phyloP scores from a whole-genome alignment of 1,140 invertebrate genomes.

The Nasonia giraulti region DNA sequence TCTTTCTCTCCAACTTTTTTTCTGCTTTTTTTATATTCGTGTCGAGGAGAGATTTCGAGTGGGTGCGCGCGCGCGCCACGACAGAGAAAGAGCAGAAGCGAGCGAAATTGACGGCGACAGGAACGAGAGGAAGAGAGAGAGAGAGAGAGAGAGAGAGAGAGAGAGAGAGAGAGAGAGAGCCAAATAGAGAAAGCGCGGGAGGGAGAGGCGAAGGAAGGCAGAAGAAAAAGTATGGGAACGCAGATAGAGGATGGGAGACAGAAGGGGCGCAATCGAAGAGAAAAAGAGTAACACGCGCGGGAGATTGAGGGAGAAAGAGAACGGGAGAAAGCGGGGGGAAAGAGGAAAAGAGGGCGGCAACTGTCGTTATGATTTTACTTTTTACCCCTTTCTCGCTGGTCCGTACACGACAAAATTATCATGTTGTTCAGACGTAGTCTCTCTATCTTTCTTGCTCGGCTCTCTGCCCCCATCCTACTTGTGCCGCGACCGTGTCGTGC shows the following conservation, averaged over 20 bases:
- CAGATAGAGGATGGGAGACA: slow-evolving; percentile 21
- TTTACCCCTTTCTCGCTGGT: slow-evolving; percentile 19
- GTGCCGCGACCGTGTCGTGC: slow-evolving; percentile 8
- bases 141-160: neutral
- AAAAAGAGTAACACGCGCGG: neutral
- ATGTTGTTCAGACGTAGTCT: slow-evolving; percentile 21
- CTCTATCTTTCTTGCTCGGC: neutral
- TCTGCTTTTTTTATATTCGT: slow-evolving; percentile 37
- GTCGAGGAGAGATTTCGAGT: slow-evolving; percentile 45
- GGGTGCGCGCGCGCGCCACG: slow-evolving; percentile 13
- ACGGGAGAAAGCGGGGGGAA: slow-evolving; percentile 4
- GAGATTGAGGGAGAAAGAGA: slow-evolving; percentile 8
- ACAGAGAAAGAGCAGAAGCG: slow-evolving; percentile 23
- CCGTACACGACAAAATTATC: slow-evolving; percentile 41
- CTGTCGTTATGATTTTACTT: slow-evolving; percentile 40
- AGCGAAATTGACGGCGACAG: slow-evolving; percentile 33
- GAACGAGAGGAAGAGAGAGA: neutral
- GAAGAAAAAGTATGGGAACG: slow-evolving; percentile 20
- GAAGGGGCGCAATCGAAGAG: slow-evolving; percentile 40
- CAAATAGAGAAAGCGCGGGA: neutral
- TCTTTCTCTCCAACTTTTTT: slow-evolving; percentile 22
- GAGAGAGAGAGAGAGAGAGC: neutral
- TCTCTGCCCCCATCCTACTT: neutral
- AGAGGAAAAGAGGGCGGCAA: slow-evolving; percentile 27
- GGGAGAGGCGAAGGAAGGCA: slow-evolving; percentile 16